These are phyloP conservation scores for Gymnoscelis rufifasciata DNA, from an alignment of 2,888 invertebrate species.

Conservation along the genomic window DNA sequence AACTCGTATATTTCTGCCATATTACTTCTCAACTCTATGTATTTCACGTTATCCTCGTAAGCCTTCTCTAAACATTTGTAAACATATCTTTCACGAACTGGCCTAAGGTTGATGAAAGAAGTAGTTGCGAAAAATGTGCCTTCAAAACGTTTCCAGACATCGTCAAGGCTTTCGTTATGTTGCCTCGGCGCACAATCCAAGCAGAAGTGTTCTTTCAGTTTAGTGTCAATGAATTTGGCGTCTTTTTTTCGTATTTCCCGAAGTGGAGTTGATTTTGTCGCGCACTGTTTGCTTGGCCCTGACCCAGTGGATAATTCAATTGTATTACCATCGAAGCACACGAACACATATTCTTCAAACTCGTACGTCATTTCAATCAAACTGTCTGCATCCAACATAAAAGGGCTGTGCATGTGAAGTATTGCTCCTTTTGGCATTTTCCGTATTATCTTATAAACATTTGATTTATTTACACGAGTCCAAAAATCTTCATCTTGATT, in stretches of 20 bases:
- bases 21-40: conserved; percentile 82
- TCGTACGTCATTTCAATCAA: conserved; percentile 81
- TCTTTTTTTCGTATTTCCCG: too few species aligned
- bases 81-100: conserved; percentile 83
- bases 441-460: conserved; percentile 81
- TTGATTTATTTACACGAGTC: too few species aligned
- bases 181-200: conserved; percentile 77
- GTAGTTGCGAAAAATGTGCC: conserved; percentile 73
- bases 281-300: too few species aligned
- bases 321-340: conserved; percentile 65
- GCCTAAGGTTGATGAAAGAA: conserved; percentile 79
- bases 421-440: conserved; percentile 87
- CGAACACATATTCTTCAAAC: conserved; percentile 79
- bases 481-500: conserved; percentile 72
- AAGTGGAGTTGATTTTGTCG: conserved; percentile 21
- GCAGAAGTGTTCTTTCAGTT: conserved; percentile 74
- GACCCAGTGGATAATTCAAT: too few species aligned
- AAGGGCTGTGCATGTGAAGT: conserved; percentile 84
- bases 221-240: conserved; percentile 67
- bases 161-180: conserved; percentile 60
- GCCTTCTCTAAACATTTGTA: conserved; percentile 81
- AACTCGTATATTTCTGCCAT: conserved; percentile 83
- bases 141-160: conserved; percentile 80
- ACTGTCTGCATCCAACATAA: conserved; percentile 80
- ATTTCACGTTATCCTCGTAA: conserved; percentile 84